A percentile compares a stretch with the other conserved stretches of the same genome.
These are phyloP conservation scores for Saturnia japonica DNA, from an alignment of 2,888 invertebrate species.

Conservation along the genomic window DNA sequence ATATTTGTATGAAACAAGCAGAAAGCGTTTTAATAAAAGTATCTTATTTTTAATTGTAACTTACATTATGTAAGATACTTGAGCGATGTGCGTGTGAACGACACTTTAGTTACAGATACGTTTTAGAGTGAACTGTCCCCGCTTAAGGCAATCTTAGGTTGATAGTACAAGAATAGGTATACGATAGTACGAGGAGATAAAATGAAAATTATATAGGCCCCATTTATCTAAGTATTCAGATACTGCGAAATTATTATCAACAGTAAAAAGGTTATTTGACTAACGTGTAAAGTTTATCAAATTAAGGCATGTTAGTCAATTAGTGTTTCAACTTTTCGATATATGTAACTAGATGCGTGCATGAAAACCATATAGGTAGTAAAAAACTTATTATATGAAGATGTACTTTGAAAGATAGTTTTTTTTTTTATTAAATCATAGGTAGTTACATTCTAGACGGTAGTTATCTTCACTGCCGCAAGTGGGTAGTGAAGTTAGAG, in stretches of 20 bases:
- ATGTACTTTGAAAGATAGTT: neutral
- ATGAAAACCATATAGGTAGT: too few relatives aligned
- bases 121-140: neutral
- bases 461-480: neutral
- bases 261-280: too few relatives aligned
- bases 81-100: neutral
- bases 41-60: neutral
- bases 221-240: too few relatives aligned
- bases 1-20: too few relatives aligned
- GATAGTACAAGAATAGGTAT: neutral
- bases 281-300: too few relatives aligned
- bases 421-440: neutral
- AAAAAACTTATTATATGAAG: neutral
- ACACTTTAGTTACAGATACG: neutral
- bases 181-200: too few relatives aligned
- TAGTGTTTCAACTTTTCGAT: too few relatives aligned
- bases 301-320: too few relatives aligned
- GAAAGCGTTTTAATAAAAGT: too few relatives aligned
- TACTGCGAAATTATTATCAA: too few relatives aligned
- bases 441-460: neutral
- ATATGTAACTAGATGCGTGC: too few relatives aligned
- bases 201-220: too few relatives aligned
- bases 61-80: neutral
- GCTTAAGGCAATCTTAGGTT: neutral
- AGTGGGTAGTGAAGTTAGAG: slow-evolving; percentile 12